These are phyloP conservation scores for Albula glossodonta DNA, from an alignment of 2,113 vertebrate species.

Conservation along the genomic window DNA sequence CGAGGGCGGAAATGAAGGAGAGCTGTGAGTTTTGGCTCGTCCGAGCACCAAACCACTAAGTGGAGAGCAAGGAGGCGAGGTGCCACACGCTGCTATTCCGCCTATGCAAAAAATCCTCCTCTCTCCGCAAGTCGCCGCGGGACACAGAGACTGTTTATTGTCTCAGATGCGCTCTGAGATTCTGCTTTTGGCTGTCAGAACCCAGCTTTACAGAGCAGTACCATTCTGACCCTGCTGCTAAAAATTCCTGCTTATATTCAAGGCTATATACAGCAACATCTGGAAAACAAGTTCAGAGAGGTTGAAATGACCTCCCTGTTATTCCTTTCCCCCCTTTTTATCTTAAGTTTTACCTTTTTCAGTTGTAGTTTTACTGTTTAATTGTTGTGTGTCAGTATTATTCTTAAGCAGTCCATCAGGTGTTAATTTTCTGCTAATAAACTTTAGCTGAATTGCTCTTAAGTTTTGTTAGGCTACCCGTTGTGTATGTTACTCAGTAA, in stretches of 20 bases:
- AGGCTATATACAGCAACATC: background rate
- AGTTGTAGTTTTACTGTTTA: too few species aligned
- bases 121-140: background rate
- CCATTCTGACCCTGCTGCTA: background rate
- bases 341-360: too few species aligned
- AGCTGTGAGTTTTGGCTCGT: slow-evolving; percentile 57
- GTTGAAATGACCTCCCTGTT: background rate
- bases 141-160: background rate
- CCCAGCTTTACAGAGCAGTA: background rate
- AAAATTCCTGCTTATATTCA: background rate
- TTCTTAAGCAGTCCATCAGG: too few species aligned
- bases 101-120: slow-evolving; percentile 14
- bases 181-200: background rate
- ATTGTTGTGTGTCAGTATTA: background rate
- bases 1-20: slow-evolving; percentile 56
- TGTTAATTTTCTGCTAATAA: background rate
- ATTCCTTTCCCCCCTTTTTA: too few species aligned
- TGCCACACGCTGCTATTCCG: slow-evolving; percentile 51
- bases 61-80: slow-evolving; percentile 53
- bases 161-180: background rate
- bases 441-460: background rate
- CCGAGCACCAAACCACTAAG: slow-evolving; percentile 58
- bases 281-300: background rate
- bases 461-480: background rate
- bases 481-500: too few species aligned